Base-by-base conservation (phyloP, 2,113 vertebrate species). In the Epinephelus lanceolatus region DNA sequence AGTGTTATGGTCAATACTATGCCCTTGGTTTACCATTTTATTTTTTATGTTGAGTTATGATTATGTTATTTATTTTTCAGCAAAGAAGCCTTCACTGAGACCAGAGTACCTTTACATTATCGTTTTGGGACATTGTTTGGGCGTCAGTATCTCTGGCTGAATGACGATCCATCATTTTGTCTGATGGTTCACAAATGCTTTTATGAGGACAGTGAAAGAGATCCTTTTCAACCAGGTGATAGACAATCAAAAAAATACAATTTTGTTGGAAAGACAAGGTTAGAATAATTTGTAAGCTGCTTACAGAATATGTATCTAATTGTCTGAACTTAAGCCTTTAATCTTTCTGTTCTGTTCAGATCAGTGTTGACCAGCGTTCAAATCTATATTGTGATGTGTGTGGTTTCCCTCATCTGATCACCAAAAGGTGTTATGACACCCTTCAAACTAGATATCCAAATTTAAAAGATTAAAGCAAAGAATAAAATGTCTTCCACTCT, bases 211-310 rank as follows among this genome's bases (percentile, higher is more conserved):
- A 63, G 1, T 17, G 15, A 37, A 17, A 81, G 27, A 69, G 21
- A 7, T 27, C 40, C 2, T 62, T 78, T 62, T 78, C 63, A 75
- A 66, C 14, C 65, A 81, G 40, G 52, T 56, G 47, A 75, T 77
- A 78, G 81, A 74, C 63, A 81, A 76, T 76, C 27, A 45, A 74
- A 63, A 81, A 87, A 55, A 75, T 72, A 71, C 5, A 71, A 40
- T 69, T 70, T 75, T 56, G 42, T 80, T 71, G 15, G 3, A 5
- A 63, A 61, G 59, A 70, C 33, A 53, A 30, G 8, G 27, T 51
- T 25, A 68, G 27, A 42, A 42, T 62, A 59, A 86, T 68, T 74
- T 70, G 61, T 76, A 30, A 47, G 2, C 45, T 45, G 60, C n/a
- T 14, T 68, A 62, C 42, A 47, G 19, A 69, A 9, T 75, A 67